A percentile compares a stretch with the other conserved stretches of the same genome.
Conservation (phyloP, 2,888 invertebrate species). For the Tromatobia lineatoria region DNA sequence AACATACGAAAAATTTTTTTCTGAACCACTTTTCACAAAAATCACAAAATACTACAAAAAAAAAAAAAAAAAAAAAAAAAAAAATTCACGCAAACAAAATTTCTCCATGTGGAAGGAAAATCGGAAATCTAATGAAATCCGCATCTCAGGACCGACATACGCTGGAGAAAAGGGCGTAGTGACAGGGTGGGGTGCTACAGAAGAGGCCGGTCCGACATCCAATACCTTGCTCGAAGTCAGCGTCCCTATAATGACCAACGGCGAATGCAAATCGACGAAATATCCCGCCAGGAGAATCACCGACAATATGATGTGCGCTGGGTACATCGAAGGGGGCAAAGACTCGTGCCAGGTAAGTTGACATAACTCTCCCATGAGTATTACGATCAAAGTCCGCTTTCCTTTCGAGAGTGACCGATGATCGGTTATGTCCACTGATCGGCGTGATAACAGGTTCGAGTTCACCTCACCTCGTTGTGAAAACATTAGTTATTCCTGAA, state of each 20-base stretch:
- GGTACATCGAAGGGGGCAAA: slow-evolving; percentile 90
- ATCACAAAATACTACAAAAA: too few species aligned
- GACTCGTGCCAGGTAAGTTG: slow-evolving; percentile 90
- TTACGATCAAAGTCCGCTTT: not conserved
- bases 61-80: too few species aligned
- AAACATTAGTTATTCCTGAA: not conserved
- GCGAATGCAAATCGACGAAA: slow-evolving; percentile 89
- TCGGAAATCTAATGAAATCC: slow-evolving; percentile 40
- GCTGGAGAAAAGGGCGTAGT: slow-evolving; percentile 87
- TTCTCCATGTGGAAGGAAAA: too few species aligned
- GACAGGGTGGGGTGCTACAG: slow-evolving; percentile 93
- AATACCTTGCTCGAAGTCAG: slow-evolving; percentile 91
- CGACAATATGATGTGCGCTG: slow-evolving; percentile 93
- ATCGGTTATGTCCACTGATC: not conserved
- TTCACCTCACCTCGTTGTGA: not conserved
- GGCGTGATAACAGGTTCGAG: not conserved
- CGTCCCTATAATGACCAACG: slow-evolving; percentile 90
- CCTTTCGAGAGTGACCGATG: not conserved
- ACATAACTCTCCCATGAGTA: slow-evolving; percentile 1
- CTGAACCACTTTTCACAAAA: too few species aligned
- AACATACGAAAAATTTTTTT: too few species aligned
- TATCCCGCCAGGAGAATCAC: slow-evolving; percentile 90
- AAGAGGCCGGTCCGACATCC: slow-evolving; percentile 90
- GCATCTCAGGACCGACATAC: slow-evolving; percentile 83
- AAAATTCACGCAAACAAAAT: too few species aligned